Percentiles rank a stretch among this genome's conserved stretches.
phyloP scores from a whole-genome alignment of 2,113 vertebrate genomes.

The Brienomyrus longianalis region DNA sequence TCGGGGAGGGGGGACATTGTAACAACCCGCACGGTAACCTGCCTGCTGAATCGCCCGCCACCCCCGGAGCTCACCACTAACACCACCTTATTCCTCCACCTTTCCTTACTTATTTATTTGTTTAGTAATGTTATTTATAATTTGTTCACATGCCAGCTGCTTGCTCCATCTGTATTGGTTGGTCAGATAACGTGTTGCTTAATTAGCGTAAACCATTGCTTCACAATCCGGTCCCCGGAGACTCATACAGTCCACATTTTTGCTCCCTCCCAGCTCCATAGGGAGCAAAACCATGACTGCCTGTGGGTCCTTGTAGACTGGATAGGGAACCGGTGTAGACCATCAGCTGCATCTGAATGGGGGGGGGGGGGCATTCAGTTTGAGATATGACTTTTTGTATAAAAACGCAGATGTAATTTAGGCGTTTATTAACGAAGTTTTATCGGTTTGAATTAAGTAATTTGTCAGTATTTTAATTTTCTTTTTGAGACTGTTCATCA shows the following conservation, averaged over 20 bases:
- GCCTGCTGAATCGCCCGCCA: neutral
- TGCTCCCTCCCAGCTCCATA: neutral
- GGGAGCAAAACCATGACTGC: too few species aligned
- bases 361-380: neutral
- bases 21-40: neutral
- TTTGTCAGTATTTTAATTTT: too few species aligned
- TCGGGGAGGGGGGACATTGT: neutral
- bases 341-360: too few species aligned
- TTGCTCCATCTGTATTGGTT: neutral
- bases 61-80: neutral
- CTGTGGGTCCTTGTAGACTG: too few species aligned
- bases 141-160: neutral
- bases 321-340: too few species aligned
- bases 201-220: neutral
- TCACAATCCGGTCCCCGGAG: neutral
- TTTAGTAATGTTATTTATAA: neutral
- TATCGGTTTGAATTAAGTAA: neutral
- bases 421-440: neutral
- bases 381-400: neutral
- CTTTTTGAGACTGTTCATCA: too few species aligned
- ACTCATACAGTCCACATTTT: neutral
- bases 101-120: neutral
- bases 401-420: neutral
- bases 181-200: neutral
- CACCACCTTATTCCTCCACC: neutral